These are phyloP conservation scores for Loriculus beryllinus DNA, from an alignment of 2,797 vertebrate genomes.

Conservation along the genomic window DNA sequence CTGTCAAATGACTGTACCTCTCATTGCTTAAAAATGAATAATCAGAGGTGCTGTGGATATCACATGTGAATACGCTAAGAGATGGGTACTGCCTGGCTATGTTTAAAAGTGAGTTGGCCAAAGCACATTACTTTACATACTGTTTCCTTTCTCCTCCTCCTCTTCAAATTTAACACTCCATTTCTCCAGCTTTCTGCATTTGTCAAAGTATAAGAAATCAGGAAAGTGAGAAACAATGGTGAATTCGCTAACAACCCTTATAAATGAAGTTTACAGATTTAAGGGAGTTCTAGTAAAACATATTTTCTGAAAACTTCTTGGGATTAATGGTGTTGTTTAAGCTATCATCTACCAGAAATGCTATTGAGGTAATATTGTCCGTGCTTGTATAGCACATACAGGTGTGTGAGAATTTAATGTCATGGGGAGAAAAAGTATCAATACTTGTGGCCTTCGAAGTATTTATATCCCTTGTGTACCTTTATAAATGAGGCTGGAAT, in stretches of 20 bases:
- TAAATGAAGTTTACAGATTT: not conserved
- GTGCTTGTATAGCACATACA: fast-evolving
- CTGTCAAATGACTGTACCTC: conserved; percentile 5
- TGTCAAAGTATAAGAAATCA: not conserved
- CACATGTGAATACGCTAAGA: not conserved
- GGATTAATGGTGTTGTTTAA: not conserved
- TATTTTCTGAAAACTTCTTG: not conserved
- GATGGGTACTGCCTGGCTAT: not conserved
- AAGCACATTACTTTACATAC: not conserved
- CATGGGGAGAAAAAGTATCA: not conserved
- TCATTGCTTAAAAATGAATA: not conserved
- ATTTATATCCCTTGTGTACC: not conserved
- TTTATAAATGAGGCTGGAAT: not conserved
- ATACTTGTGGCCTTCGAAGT: not conserved
- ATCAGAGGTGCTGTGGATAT: not conserved
- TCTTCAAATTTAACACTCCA: not conserved
- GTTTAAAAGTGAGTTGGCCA: conserved; percentile 1
- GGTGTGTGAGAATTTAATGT: not conserved
- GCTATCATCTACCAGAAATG: not conserved
- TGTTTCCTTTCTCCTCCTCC: not conserved
- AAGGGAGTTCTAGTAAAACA: not conserved
- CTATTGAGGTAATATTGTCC: not conserved
- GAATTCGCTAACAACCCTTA: fast-evolving
- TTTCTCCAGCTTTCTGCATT: not conserved
- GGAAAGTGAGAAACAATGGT: not conserved